Evolutionary conservation across 1,140 invertebrate genomes (phyloP).

Genomic region (Chymomyza costata): DNA sequence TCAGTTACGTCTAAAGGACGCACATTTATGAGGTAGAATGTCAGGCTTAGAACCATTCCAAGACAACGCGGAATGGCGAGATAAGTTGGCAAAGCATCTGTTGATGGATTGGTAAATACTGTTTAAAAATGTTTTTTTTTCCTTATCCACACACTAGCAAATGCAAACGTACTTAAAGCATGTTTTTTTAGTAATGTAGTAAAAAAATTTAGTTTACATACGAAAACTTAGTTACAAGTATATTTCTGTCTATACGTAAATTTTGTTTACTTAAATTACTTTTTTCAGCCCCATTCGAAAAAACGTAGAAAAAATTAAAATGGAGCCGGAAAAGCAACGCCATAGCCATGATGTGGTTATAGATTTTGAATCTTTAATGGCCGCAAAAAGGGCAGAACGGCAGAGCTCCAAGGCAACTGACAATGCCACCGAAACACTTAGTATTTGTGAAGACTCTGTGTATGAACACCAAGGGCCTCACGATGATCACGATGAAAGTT

Average conservation of each 20-base stretch:
- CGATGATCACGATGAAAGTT: conserved; percentile 46
- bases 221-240: not conserved
- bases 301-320: conserved; percentile 11
- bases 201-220: not conserved
- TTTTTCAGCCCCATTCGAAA: conserved; percentile 3
- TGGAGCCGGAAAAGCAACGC: too few species aligned
- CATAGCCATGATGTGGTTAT: conserved; percentile 34
- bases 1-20: conserved; percentile 10
- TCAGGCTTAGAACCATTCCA: conserved; percentile 64
- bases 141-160: too few species aligned
- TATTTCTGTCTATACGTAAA: too few species aligned
- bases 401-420: not conserved
- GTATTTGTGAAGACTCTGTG: conserved; percentile 13
- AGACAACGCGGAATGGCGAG: conserved; percentile 56
- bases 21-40: conserved; percentile 45
- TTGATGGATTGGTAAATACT: conserved; percentile 65
- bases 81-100: conserved; percentile 52
- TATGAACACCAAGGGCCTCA: not conserved
- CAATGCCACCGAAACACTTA: not conserved
- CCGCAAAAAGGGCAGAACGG: conserved; percentile 7
- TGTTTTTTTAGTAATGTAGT: not conserved
- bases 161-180: not conserved
- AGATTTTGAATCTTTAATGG: conserved; percentile 29
- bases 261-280: too few species aligned
- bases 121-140: not conserved